A percentile compares a stretch with the other conserved stretches of the same genome.
Conservation (phyloP, 2,888 invertebrate genomes). For the Zhengitettix transpicula region DNA sequence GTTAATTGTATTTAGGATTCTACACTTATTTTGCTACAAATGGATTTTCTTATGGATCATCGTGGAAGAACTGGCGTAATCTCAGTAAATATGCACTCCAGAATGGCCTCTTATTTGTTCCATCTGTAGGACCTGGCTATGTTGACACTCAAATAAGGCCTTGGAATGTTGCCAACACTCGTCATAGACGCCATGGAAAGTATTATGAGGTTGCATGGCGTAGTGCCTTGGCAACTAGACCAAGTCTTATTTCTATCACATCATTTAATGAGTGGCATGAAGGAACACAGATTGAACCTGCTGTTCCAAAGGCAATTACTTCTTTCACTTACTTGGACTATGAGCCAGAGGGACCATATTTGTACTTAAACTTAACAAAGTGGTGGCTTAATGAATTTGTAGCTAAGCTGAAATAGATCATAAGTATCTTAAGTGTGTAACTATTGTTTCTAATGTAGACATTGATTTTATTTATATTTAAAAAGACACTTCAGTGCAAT, state of each 20-base stretch:
- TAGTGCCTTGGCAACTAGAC: slow-evolving; percentile 36
- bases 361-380: slow-evolving; percentile 44
- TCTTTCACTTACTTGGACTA: slow-evolving; percentile 38
- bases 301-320: slow-evolving; percentile 26
- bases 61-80: slow-evolving; percentile 38
- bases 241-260: slow-evolving; percentile 42
- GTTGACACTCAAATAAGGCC: slow-evolving; percentile 44
- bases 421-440: too few species aligned
- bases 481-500: too few species aligned
- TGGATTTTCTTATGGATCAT: slow-evolving; percentile 45
- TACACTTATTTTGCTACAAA: slow-evolving; percentile 49
- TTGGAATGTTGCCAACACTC: slow-evolving; percentile 37
- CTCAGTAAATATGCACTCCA: slow-evolving; percentile 32
- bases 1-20: slow-evolving; percentile 25
- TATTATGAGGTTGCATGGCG: slow-evolving; percentile 48
- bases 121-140: slow-evolving; percentile 54
- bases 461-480: too few species aligned
- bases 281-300: slow-evolving; percentile 58
- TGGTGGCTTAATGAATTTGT: slow-evolving; percentile 39
- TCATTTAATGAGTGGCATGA: slow-evolving; percentile 64
- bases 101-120: slow-evolving; percentile 43
- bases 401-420: background rate
- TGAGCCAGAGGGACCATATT: slow-evolving; percentile 38
- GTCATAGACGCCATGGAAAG: slow-evolving; percentile 34
- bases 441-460: too few species aligned